These are phyloP conservation scores for Pristionchus maxplancki DNA, from an alignment of 2,888 invertebrate genomes.

Conservation along the genomic window DNA sequence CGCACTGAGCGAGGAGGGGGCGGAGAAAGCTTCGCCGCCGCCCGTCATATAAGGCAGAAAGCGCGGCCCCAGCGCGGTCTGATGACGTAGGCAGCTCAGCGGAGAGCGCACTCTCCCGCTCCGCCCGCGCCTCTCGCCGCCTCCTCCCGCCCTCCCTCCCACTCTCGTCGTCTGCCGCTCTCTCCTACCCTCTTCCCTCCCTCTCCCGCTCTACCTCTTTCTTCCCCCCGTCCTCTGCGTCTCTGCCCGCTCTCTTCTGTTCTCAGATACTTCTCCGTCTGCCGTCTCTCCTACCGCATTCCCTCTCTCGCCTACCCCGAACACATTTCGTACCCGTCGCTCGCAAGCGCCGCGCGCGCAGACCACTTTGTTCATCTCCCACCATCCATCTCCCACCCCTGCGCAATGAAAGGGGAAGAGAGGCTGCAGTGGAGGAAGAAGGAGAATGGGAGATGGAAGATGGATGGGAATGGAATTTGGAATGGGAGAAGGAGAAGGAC, in stretches of 20 bases:
- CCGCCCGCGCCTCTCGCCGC: not conserved
- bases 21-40: not conserved
- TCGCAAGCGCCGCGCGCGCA: not conserved
- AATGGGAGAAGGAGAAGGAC: not conserved
- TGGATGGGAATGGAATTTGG: not conserved
- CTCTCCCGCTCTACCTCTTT: not conserved
- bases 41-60: constrained; percentile 44
- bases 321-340: constrained; percentile 42
- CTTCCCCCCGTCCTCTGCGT: not conserved
- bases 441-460: no score
- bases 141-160: constrained; percentile 1
- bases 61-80: constrained; percentile 40
- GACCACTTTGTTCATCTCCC: constrained; percentile 45
- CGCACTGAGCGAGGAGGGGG: not conserved
- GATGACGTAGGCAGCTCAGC: constrained; percentile 28
- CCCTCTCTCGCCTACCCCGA: not conserved
- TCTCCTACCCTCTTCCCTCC: not conserved
- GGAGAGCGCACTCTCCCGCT: constrained; percentile 19
- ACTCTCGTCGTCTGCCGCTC: not conserved
- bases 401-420: constrained; percentile 28
- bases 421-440: not conserved
- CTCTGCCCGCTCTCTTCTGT: not conserved
- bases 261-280: not conserved
- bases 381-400: no score
- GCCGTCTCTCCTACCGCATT: not conserved